Percentiles rank a stretch among this genome's conserved stretches.
Conservation (phyloP, 2,113 vertebrate genomes). For the human (Homo sapiens) region DNA sequence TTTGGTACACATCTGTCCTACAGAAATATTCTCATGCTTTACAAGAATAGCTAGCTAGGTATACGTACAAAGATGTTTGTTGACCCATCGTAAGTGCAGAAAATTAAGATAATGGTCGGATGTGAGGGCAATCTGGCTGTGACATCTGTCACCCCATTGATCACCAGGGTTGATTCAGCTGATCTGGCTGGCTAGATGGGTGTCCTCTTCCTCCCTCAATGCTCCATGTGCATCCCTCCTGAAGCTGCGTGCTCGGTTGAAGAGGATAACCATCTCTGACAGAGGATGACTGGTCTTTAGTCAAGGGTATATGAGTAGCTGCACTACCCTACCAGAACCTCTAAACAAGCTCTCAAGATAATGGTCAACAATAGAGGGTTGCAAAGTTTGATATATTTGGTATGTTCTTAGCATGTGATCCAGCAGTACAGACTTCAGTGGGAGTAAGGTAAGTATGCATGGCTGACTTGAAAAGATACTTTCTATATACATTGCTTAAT, state of each 20-base stretch:
- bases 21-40: background rate
- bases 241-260: too few species aligned
- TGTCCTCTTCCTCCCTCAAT: too few species aligned
- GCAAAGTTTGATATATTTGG: background rate
- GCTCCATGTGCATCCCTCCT: too few species aligned
- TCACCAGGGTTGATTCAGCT: too few species aligned
- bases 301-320: too few species aligned
- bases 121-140: too few species aligned
- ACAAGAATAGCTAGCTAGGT: background rate
- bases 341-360: background rate
- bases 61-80: background rate
- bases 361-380: background rate
- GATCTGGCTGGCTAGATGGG: too few species aligned
- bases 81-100: background rate
- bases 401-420: background rate
- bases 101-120: background rate
- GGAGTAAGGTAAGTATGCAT: background rate
- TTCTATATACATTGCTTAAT: background rate
- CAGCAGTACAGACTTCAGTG: background rate
- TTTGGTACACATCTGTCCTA: background rate
- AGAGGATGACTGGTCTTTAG: too few species aligned
- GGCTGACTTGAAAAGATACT: background rate
- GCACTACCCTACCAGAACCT: too few species aligned
- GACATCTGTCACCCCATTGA: too few species aligned
- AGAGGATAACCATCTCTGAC: too few species aligned